These are phyloP conservation scores for Notospermus geniculatus DNA, from an alignment of 1,140 invertebrate genomes.

Conservation along the genomic window DNA sequence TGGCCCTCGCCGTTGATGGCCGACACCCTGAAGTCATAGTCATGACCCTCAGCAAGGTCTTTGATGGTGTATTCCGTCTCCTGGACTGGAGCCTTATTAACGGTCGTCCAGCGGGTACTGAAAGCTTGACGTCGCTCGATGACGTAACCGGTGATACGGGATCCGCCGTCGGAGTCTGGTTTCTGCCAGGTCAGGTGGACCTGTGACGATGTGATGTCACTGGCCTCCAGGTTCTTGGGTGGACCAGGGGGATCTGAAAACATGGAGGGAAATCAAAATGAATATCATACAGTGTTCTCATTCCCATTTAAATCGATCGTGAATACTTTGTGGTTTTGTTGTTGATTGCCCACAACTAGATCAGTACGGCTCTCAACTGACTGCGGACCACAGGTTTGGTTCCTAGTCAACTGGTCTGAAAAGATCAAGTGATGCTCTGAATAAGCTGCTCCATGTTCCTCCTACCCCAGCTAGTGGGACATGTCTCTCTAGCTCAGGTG, in stretches of 20 bases:
- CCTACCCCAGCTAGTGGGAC: too few relatives aligned
- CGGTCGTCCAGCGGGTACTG: slow-evolving; percentile 79
- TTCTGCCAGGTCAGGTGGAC: slow-evolving; percentile 83
- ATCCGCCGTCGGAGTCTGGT: slow-evolving; percentile 85
- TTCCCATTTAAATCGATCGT: too few relatives aligned
- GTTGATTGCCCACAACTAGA: too few relatives aligned
- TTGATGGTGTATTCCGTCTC: slow-evolving; percentile 43
- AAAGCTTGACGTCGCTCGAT: slow-evolving; percentile 90
- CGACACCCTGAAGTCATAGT: slow-evolving; percentile 95
- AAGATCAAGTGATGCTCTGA: too few relatives aligned
- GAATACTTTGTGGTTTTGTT: too few relatives aligned
- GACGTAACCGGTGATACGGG: slow-evolving; percentile 86
- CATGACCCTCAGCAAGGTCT: slow-evolving; percentile 80
- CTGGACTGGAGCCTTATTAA: slow-evolving; percentile 63
- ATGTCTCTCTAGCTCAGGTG: too few relatives aligned
- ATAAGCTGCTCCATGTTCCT: too few relatives aligned
- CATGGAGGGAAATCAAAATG: too few relatives aligned
- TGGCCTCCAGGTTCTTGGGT: slow-evolving; percentile 87
- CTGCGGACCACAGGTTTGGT: too few relatives aligned
- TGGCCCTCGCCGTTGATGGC: slow-evolving; percentile 96
- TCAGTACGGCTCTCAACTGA: too few relatives aligned
- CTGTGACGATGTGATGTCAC: slow-evolving; percentile 89
- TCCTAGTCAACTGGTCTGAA: too few relatives aligned
- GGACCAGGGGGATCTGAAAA: slow-evolving; percentile 71
- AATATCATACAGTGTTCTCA: too few relatives aligned